Percentiles rank a stretch among this genome's conserved stretches.
Evolutionary conservation across 2,888 invertebrate species (phyloP).

Genomic region (Perizoma flavofasciatum): DNA sequence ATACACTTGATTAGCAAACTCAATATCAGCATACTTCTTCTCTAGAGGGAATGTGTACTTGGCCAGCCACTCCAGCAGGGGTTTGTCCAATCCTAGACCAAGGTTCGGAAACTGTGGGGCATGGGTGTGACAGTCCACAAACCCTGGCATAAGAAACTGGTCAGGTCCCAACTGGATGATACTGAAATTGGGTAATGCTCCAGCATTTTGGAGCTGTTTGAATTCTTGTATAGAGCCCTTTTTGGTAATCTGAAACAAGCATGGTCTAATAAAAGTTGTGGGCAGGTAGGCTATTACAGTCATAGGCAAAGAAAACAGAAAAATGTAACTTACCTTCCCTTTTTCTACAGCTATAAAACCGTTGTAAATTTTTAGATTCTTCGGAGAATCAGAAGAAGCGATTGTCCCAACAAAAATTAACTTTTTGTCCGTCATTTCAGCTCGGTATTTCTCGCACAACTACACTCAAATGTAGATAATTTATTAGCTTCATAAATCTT

Average conservation of each 20-base stretch:
- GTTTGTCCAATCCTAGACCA: slow-evolving; percentile 91
- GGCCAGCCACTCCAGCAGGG: slow-evolving; percentile 92
- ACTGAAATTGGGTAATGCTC: slow-evolving; percentile 46
- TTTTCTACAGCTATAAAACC: slow-evolving; percentile 84
- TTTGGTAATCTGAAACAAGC: slow-evolving; percentile 56
- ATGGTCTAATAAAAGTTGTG: not conserved
- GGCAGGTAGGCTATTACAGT: not conserved
- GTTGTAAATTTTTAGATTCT: slow-evolving; percentile 57
- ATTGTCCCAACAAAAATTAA: slow-evolving; percentile 62
- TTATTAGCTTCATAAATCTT: slow-evolving; percentile 1
- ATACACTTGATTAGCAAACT: slow-evolving; percentile 89
- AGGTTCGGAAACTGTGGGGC: slow-evolving; percentile 95
- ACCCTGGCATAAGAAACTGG: slow-evolving; percentile 93
- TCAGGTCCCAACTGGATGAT: slow-evolving; percentile 51
- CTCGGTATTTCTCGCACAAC: not conserved
- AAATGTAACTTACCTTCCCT: slow-evolving; percentile 79
- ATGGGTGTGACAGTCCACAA: slow-evolving; percentile 95
- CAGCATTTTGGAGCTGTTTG: slow-evolving; percentile 40
- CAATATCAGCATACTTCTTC: slow-evolving; percentile 86
- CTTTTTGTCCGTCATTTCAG: slow-evolving; percentile 54
- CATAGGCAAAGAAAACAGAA: too few relatives aligned
- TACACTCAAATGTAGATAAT: not conserved
- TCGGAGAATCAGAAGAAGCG: slow-evolving; percentile 53
- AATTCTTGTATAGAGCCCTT: slow-evolving; percentile 55
- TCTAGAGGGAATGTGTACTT: slow-evolving; percentile 94